Evolutionary conservation across 2,113 vertebrate species (phyloP).

Genomic region (Nesogale talazaci): DNA sequence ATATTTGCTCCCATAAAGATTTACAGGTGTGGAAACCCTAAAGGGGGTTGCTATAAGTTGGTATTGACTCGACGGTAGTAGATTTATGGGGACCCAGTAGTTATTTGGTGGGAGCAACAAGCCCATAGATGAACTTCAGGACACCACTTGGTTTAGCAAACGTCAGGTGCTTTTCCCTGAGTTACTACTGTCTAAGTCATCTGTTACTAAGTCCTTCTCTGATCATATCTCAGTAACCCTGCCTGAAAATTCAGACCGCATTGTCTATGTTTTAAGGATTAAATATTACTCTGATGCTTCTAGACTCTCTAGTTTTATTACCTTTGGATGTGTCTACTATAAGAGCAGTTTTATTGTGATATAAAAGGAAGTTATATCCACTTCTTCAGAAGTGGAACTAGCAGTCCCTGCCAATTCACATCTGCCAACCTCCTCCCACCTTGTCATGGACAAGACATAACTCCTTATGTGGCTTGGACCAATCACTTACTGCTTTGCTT

Average conservation of each 20-base stretch:
- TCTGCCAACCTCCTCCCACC: neutral
- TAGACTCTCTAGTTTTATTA: neutral
- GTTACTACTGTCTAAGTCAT: neutral
- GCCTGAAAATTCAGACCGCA: conserved; percentile 27
- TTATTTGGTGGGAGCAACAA: too few species aligned
- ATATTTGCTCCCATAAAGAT: too few species aligned
- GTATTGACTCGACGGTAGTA: too few species aligned
- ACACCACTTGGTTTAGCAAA: neutral
- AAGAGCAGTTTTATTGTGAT: neutral
- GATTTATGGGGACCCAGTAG: too few species aligned
- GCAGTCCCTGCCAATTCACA: too few species aligned
- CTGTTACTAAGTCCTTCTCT: neutral
- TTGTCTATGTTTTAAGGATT: conserved; percentile 30
- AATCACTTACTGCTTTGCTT: conserved; percentile 52
- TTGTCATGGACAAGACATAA: neutral
- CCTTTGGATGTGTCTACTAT: neutral
- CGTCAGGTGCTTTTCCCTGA: neutral
- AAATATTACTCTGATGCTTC: neutral
- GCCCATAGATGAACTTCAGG: neutral
- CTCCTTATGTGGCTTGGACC: neutral
- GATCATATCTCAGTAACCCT: neutral
- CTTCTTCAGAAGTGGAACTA: too few species aligned
- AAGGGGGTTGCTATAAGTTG: too few species aligned
- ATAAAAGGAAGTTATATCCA: neutral
- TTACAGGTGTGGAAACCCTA: too few species aligned